These are phyloP conservation scores for Aricia agestis DNA, from an alignment of 1,140 invertebrate species.

Conservation along the genomic window DNA sequence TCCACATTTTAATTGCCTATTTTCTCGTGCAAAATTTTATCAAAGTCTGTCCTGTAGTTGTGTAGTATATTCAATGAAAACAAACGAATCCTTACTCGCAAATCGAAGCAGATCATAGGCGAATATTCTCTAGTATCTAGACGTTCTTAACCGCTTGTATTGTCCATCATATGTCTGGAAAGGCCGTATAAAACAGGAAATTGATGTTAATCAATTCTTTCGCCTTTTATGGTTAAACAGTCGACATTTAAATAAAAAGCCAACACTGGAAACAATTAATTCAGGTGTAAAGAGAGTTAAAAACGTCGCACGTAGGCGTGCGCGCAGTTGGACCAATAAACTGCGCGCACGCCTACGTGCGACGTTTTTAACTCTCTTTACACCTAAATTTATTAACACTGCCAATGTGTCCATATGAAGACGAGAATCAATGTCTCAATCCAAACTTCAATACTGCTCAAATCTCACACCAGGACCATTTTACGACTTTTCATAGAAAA, in stretches of 20 bases:
- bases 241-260: constrained; percentile 11
- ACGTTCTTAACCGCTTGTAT: too few relatives aligned
- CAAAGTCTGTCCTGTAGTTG: too few relatives aligned
- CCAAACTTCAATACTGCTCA: background rate
- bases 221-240: constrained; percentile 8
- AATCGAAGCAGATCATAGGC: too few relatives aligned
- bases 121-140: too few relatives aligned
- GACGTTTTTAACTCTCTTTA: constrained; percentile 6
- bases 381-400: constrained; percentile 11
- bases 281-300: constrained; percentile 2
- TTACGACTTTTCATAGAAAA: too few relatives aligned
- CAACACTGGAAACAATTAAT: background rate
- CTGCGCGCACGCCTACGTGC: background rate
- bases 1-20: too few relatives aligned
- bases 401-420: background rate
- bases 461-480: too few relatives aligned
- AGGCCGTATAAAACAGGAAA: background rate
- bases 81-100: too few relatives aligned
- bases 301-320: constrained; percentile 10
- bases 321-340: background rate
- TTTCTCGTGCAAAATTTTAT: too few relatives aligned
- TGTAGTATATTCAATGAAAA: too few relatives aligned
- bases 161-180: too few relatives aligned
- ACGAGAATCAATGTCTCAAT: background rate
- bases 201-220: constrained; percentile 1